Percentiles rank a stretch among this genome's conserved stretches.
Conservation (phyloP, 2,888 invertebrate species). For the Agapostemon virescens region DNA sequence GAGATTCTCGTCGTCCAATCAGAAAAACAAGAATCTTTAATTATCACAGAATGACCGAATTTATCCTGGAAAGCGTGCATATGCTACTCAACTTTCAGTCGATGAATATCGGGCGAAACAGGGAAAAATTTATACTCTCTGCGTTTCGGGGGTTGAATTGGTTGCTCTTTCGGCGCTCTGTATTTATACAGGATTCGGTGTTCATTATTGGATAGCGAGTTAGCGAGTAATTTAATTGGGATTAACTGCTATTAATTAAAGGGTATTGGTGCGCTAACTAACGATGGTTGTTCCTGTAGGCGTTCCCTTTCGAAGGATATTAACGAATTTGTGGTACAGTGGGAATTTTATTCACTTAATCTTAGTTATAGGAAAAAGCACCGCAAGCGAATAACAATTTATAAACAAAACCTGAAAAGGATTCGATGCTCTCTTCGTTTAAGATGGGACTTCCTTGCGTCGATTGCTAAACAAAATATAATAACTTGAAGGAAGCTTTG, state of each 20-base stretch:
- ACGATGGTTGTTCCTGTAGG: background rate
- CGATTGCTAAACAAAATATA: no score
- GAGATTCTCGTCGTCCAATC: background rate
- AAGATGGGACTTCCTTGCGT: no score
- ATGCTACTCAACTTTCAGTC: background rate
- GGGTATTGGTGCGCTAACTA: background rate
- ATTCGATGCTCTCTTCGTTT: no score
- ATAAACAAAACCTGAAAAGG: no score
- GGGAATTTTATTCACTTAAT: background rate
- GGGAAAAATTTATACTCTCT: background rate
- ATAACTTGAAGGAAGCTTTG: no score
- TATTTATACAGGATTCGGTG: background rate
- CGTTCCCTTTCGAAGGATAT: no score
- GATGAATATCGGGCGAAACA: background rate
- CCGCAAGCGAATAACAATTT: no score
- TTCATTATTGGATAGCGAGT: background rate
- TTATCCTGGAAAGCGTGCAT: background rate
- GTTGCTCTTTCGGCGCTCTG: background rate
- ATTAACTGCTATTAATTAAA: background rate
- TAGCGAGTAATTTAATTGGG: no score
- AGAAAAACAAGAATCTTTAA: background rate
- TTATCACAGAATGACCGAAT: background rate
- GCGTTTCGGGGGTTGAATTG: no score
- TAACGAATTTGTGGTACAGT: background rate
- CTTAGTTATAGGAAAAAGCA: no score